Base-by-base conservation (phyloP, 2,888 invertebrate species). In the Sicus ferrugineus region DNA sequence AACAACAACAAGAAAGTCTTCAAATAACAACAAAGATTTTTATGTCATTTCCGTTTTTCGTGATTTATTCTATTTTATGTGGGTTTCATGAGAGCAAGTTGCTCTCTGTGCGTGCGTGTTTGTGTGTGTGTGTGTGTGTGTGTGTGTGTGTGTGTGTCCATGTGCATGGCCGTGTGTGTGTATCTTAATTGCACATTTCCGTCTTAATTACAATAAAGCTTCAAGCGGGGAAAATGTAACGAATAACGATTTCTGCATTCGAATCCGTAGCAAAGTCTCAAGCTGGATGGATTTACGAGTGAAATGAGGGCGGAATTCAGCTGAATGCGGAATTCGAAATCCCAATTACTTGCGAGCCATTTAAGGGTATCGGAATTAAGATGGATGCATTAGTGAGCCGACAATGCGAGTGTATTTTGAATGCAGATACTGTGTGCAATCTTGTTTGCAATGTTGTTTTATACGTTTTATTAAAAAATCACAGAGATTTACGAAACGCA, bases 31-130 rank as follows among this genome's bases (percentile, higher is more conserved):
- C 67, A 50, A 73, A 75, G 75, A 75, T 76, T 76, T 77, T 75
- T 74, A 75, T 77, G 76, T 76, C 76, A 77, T 76, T 77, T 77
- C 77, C 76, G 75, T 72, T 75, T 77, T 75, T 74, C 73, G 74
- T 75, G 73, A 77, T 76, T 76, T 75, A 67, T 75, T 77, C 74
- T 75, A n/a, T 3, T 54, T 54, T 3, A 54, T 54, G 54, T 54
- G 54, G 54, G 54, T 54, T 54, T 23, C 26, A 23, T 54, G 54
- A 54, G 54, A 14, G 23, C 54, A 19, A 23, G 54, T 16, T 26
- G 54, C 23, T 19, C 14, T 9, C 14, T 38, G 38, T 38, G 7
- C 38, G 46, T 46, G 64, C 59, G 48, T 21, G 28, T 23, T 30
- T 19, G n/a, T 34, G 50, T 31, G 21, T 62, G 26, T n/a, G 16